These are phyloP conservation scores for Hydraecia micacea DNA, from an alignment of 2,888 invertebrate genomes.

Conservation along the genomic window DNA sequence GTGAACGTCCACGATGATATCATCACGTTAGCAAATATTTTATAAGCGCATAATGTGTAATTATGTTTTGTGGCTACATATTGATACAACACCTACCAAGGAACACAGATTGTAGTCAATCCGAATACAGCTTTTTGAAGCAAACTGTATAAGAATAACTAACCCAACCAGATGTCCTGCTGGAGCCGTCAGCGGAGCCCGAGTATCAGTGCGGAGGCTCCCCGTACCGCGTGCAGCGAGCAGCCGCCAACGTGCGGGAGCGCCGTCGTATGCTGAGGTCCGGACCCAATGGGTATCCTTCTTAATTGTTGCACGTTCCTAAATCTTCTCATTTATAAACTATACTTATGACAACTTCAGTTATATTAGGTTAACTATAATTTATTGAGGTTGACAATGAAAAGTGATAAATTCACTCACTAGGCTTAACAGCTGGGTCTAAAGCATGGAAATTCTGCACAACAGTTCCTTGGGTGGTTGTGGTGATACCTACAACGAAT, in stretches of 20 bases:
- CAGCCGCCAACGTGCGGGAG: constrained; percentile 98
- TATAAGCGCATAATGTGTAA: background rate
- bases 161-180: constrained; percentile 77
- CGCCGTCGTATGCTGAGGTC: constrained; percentile 99
- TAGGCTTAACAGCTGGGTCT: background rate
- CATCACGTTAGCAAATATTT: background rate
- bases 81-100: background rate
- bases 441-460: background rate
- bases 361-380: background rate
- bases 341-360: background rate
- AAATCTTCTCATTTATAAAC: constrained; percentile 6
- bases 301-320: constrained; percentile 69
- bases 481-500: background rate
- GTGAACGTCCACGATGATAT: background rate
- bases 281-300: constrained; percentile 94
- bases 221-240: constrained; percentile 96
- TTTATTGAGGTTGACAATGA: background rate
- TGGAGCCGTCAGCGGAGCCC: constrained; percentile 89
- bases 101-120: background rate
- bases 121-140: background rate
- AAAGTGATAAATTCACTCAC: background rate
- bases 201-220: constrained; percentile 92
- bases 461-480: background rate
- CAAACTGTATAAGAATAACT: background rate
- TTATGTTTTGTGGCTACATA: background rate